Evolutionary conservation across 2,888 invertebrate species (phyloP).

Genomic region (Acleris laterana): DNA sequence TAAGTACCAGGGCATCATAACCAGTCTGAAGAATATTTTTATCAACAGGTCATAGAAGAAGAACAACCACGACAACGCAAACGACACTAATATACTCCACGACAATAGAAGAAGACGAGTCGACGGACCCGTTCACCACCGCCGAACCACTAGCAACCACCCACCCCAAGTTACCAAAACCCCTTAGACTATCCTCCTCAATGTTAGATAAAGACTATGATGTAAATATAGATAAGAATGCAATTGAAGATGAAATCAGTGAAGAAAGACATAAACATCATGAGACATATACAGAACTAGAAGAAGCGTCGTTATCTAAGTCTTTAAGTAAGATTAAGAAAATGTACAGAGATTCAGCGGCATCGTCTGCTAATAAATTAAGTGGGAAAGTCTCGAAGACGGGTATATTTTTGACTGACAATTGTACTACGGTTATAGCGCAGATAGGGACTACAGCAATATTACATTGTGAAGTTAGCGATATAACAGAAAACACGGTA

Average conservation of each 20-base stretch:
- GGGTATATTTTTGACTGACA: conserved; percentile 85
- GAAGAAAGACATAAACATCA: conserved; percentile 64
- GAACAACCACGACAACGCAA: conserved; percentile 71
- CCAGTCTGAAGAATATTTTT: conserved; percentile 13
- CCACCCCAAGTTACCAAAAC: conserved; percentile 70
- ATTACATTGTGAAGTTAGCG: conserved; percentile 86
- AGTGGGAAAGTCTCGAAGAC: conserved; percentile 66
- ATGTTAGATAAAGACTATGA: conserved; percentile 64
- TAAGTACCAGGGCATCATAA: no score
- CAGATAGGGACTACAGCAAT: conserved; percentile 86
- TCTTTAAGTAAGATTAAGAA: conserved; percentile 76
- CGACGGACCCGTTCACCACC: conserved; percentile 59
- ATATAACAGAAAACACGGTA: conserved; percentile 86
- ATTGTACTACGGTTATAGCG: conserved; percentile 86
- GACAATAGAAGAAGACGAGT: conserved; percentile 54
- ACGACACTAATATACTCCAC: conserved; percentile 60
- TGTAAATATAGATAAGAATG: conserved; percentile 69
- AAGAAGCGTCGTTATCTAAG: conserved; percentile 64
- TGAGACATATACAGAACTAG: conserved; percentile 59
- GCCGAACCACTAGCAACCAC: conserved; percentile 54
- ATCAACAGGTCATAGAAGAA: conserved; percentile 75
- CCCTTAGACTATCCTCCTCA: conserved; percentile 63
- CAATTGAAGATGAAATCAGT: conserved; percentile 62
- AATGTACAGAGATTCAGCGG: conserved; percentile 79
- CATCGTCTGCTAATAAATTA: conserved; percentile 72